Base-by-base conservation (phyloP, 2,888 invertebrate genomes). In the Sarcophaga subvicina region DNA sequence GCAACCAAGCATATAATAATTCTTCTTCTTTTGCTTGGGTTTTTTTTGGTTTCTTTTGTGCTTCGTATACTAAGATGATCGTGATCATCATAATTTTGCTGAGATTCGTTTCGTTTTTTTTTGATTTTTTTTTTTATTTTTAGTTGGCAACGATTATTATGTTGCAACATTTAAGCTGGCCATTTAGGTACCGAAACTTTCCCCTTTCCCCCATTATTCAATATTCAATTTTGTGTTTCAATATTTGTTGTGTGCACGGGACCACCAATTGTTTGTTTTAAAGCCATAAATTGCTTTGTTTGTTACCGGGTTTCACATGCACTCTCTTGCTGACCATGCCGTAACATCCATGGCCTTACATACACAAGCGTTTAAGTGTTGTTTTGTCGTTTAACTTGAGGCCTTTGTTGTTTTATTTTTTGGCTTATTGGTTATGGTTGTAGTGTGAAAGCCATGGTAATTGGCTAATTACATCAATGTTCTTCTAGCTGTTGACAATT, bases 361-460 rank as follows among this genome's bases (percentile, higher is more conserved):
- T 37, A 37, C 6, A 27, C 6, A 37, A 37, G 6, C 37, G 6
- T 37, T 37, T 37, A 37, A 37, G 8, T 64, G 54, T 70, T 64
- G 62, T 45, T 14, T 64, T 27, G 12, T 59, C 12, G 59, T 76
- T 20, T n/a, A 3, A 69, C 69, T 85, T 6, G 27, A 67, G 59
- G 62, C 62, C 22, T 73, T 83, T 62, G 59, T 62, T 20, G 59
- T 62, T 63, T 62, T 66, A 2, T 20, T 66, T 62, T 11, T 37
- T 27, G 73, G 59, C 37, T 59, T 37, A 25, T 75, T 69, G 80
- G 37, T 37, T 80, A 78, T 89, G 85, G 86, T 87, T 87, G 82
- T 87, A 88, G 91, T 91, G 91, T 90, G 91, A 91, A 91, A 90
- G 89, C 88, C 89, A 84, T 90, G 90, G 90, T 91, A 91, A 91